phyloP scores from a whole-genome alignment of 2,888 invertebrate species.

The Phaonia tiefii region DNA sequence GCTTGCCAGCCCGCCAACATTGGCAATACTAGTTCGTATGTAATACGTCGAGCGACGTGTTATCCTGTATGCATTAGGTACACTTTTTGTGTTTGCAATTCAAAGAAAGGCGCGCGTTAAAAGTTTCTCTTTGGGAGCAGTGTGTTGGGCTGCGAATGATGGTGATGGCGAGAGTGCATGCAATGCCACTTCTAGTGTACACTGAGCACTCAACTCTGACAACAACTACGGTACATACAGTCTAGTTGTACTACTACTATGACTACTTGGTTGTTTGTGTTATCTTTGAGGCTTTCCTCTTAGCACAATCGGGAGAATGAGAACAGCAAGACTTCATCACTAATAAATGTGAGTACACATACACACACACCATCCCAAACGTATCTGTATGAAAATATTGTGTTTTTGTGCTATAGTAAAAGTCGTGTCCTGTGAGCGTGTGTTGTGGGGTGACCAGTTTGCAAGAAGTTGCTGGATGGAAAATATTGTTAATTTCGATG shows the following conservation, averaged over 20 bases:
- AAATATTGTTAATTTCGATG: no score
- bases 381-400: conserved; percentile 16
- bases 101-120: conserved; percentile 42
- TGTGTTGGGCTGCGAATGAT: neutral
- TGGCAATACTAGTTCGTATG: neutral
- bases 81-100: conserved; percentile 12
- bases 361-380: conserved; percentile 5
- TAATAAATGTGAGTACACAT: neutral
- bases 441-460: no score
- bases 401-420: neutral
- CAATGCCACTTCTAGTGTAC: neutral
- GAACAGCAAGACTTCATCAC: conserved; percentile 19
- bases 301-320: neutral
- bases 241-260: neutral
- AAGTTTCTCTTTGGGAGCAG: conserved; percentile 45
- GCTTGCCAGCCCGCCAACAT: conserved; percentile 6
- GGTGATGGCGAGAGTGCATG: conserved; percentile 38
- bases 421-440: no score
- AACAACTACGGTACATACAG: neutral
- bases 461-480: no score
- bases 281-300: conserved; percentile 34
- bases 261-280: conserved; percentile 1
- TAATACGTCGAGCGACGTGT: neutral
- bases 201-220: neutral
- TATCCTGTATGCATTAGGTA: conserved; percentile 24